A percentile compares a stretch with the other conserved stretches of the same genome.
Conservation (phyloP, 2,797 vertebrate species). For the Sebastes hopkinsi region DNA sequence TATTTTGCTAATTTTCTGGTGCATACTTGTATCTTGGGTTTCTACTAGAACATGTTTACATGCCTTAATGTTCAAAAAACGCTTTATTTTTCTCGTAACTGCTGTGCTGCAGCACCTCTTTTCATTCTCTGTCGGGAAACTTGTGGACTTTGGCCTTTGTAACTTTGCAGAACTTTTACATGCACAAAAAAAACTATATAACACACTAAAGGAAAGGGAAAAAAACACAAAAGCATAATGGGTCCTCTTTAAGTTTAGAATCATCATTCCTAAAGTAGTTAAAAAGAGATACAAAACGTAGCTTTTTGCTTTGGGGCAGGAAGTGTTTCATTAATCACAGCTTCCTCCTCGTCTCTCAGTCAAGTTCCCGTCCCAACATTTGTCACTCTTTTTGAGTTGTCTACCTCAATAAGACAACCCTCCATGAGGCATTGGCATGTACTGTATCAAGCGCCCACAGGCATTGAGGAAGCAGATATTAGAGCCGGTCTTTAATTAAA, state of each 20-base stretch:
- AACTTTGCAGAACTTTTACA: no score
- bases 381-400: not conserved
- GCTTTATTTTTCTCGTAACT: no score
- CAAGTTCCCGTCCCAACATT: not conserved
- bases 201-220: no score
- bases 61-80: no score
- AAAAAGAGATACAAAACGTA: not conserved
- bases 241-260: not conserved
- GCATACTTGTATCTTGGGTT: no score
- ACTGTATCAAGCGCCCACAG: not conserved
- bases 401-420: not conserved
- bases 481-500: not conserved
- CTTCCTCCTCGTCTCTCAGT: constrained; percentile 3
- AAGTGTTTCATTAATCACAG: constrained; percentile 15
- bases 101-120: no score
- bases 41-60: no score
- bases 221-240: no score
- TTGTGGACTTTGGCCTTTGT: no score
- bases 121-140: no score
- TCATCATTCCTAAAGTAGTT: not conserved
- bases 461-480: not conserved
- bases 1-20: no score
- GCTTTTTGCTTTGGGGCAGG: not conserved
- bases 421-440: not conserved
- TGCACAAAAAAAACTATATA: no score